Evolutionary conservation across 2,888 invertebrate species (phyloP), one percentile per base, ranked within the genome.

Genomic region (Hemicrepidius hirtus): DNA sequence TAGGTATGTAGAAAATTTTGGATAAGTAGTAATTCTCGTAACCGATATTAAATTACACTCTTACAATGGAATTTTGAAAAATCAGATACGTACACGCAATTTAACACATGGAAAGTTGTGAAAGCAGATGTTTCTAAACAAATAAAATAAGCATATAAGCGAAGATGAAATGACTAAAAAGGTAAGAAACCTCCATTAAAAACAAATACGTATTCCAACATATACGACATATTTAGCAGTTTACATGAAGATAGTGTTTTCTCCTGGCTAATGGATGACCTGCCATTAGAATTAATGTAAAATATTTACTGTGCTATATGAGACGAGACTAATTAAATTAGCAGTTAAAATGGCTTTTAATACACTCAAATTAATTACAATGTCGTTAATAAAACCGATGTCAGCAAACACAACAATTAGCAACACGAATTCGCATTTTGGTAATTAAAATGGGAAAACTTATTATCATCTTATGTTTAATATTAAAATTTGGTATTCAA

Each of bases 241-340:
- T 3, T 46, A 4, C 16, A 46, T 10, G 41, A 10, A 46, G 46
- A 46, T 16, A 18, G 13, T 37, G 40, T 57, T 37, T 35, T 37
- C 57, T 40, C 18, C 12, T 13, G 37, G 57, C 18, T 57, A 57
- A 57, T 57, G n/a, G 37, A 57, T 37, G 5, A 32, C 12, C 32
- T 20, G 13, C 16, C 50, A 44, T 32, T 49, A 49, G 50, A 68
- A 64, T 63, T 59, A 65, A 55, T 67, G 60, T 64, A 55, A 57
- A 37, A 57, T 57, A 37, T 57, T 57, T 67, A 46, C 71, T 32
- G 41, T 46, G 53, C 53, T 44, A 55, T 63, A 57, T 63, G 50
- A 62, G 50, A 68, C 65, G 71, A 74, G 65, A 66, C 50, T 69
- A 75, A 75, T 72, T 72, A 50, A 60, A 69, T 75, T 59, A 63